Conservation (phyloP, 2,113 vertebrate genomes). For the Ceratotherium simum region DNA sequence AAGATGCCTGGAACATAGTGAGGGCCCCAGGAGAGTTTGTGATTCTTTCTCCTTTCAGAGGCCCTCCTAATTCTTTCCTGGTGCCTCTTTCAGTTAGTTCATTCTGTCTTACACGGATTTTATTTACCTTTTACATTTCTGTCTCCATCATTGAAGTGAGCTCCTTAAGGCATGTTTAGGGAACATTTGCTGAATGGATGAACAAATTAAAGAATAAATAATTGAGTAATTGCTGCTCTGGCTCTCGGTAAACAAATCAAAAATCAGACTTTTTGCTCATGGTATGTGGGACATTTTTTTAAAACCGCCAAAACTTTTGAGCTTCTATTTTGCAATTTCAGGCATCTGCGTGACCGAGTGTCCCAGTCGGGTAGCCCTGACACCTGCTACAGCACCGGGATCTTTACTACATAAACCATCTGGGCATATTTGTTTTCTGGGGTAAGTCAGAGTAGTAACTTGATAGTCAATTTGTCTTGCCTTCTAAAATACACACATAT, state of each 20-base stretch:
- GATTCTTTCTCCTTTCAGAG: background rate
- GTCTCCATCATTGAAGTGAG: background rate
- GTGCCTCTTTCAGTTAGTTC: background rate
- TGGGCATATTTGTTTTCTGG: constrained; percentile 58
- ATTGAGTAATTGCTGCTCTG: background rate
- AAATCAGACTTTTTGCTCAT: background rate
- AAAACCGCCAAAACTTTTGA: background rate
- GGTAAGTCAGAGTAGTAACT: background rate
- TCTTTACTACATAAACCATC: background rate
- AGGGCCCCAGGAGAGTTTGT: no score
- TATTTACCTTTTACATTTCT: background rate
- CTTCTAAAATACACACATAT: background rate
- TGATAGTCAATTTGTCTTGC: background rate
- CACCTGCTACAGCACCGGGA: background rate
- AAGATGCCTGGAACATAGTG: background rate
- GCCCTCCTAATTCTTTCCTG: background rate
- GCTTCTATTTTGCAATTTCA: background rate
- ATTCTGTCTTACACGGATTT: background rate
- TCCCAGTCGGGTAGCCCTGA: background rate
- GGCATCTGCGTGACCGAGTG: background rate
- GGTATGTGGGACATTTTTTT: background rate
- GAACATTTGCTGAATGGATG: background rate
- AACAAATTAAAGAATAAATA: background rate
- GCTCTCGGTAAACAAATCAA: background rate
- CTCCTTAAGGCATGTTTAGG: background rate